Evolutionary conservation across 2,888 invertebrate genomes (phyloP).

Genomic region (Coremacera marginata): DNA sequence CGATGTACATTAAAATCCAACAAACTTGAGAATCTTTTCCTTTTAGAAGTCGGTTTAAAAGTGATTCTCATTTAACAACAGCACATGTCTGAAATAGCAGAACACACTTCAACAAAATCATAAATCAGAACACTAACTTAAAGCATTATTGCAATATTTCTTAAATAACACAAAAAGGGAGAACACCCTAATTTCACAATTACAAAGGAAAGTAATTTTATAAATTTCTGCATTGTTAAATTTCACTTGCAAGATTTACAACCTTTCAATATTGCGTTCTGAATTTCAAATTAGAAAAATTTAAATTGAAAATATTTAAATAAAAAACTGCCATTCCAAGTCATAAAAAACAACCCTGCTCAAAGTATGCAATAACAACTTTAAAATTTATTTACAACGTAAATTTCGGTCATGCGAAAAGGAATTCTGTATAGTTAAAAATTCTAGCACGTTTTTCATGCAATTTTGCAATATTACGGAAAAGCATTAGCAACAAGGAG

Average conservation of each 20-base stretch:
- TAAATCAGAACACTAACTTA: not conserved
- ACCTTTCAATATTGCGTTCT: slow-evolving; percentile 8
- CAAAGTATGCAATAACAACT: too few relatives aligned
- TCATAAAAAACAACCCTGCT: not conserved
- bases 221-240: not conserved
- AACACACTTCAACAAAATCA: too few relatives aligned
- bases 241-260: slow-evolving; percentile 1
- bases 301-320: not conserved
- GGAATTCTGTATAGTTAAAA: not conserved
- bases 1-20: too few relatives aligned
- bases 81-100: too few relatives aligned
- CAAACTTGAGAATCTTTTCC: too few relatives aligned
- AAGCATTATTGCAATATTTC: not conserved
- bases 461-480: not conserved
- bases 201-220: too few relatives aligned
- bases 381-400: too few relatives aligned
- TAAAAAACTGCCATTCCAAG: not conserved
- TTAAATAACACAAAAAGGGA: not conserved
- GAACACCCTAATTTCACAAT: too few relatives aligned
- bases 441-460: slow-evolving; percentile 4
- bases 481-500: not conserved
- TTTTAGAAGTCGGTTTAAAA: too few relatives aligned
- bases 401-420: not conserved
- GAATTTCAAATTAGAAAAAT: slow-evolving; percentile 4
- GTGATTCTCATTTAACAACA: too few relatives aligned